phyloP scores from a whole-genome alignment of 2,888 invertebrate species.

The Perizoma affinitatum region DNA sequence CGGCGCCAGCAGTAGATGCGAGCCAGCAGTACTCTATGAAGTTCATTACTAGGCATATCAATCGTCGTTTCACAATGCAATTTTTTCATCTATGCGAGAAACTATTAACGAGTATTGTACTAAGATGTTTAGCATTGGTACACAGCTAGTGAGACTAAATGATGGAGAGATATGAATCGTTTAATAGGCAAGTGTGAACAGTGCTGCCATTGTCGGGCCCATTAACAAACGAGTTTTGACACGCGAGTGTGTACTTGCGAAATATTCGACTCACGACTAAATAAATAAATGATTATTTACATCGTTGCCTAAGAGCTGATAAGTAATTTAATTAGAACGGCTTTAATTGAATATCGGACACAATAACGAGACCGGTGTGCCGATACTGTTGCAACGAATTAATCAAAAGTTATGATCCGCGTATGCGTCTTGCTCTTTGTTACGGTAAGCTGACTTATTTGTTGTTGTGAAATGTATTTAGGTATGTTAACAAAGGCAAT shows the following conservation, averaged over 20 bases:
- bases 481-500: constrained; percentile 58
- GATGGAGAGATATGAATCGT: constrained; percentile 75
- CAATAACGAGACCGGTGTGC: constrained; percentile 51
- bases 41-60: constrained; percentile 23
- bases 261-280: constrained; percentile 71
- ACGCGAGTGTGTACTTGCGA: constrained; percentile 72
- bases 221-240: constrained; percentile 78
- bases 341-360: constrained; percentile 72
- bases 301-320: constrained; percentile 68
- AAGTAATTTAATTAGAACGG: constrained; percentile 75
- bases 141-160: constrained; percentile 63
- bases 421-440: constrained; percentile 51
- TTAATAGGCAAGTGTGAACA: constrained; percentile 79
- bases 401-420: constrained; percentile 66
- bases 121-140: constrained; percentile 54
- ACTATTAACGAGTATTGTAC: constrained; percentile 50
- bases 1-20: constrained; percentile 12
- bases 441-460: constrained; percentile 47
- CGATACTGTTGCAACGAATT: constrained; percentile 61
- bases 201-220: constrained; percentile 67
- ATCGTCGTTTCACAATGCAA: constrained; percentile 32
- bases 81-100: constrained; percentile 53
- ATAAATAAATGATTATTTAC: constrained; percentile 74
- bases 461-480: constrained; percentile 49
- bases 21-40: constrained; percentile 4